Conservation (phyloP, 2,113 vertebrate species). For the Phaetusa simplex region DNA sequence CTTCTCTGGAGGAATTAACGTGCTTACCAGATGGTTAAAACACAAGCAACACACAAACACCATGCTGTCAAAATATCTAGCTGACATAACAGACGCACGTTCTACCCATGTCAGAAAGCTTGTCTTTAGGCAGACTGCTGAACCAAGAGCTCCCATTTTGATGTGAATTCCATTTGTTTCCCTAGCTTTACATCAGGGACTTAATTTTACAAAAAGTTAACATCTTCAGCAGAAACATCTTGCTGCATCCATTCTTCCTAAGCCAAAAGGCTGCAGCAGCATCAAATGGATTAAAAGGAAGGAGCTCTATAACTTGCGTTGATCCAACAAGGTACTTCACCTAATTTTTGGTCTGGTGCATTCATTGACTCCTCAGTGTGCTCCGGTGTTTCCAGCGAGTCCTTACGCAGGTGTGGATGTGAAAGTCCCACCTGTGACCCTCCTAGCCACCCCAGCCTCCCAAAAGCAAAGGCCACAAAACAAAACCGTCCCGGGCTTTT, state of each 20-base stretch:
- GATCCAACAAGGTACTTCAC: not conserved
- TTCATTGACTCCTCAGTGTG: not conserved
- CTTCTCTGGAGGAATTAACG: not conserved
- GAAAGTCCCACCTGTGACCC: not conserved
- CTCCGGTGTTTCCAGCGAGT: not conserved
- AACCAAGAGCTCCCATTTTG: not conserved
- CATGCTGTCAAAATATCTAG: not conserved
- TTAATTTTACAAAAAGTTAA: not conserved
- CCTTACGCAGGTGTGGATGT: not conserved
- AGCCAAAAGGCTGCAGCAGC: not conserved
- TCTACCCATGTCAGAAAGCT: not conserved
- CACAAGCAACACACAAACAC: not conserved
- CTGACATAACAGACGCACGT: not conserved
- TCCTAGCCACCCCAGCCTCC: not conserved
- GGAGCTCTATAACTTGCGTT: not conserved
- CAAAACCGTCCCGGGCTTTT: not conserved
- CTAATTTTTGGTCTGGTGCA: not conserved
- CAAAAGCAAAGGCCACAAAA: not conserved
- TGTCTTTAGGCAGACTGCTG: not conserved
- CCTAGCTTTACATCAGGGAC: not conserved
- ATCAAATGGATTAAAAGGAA: not conserved
- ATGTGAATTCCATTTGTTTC: not conserved
- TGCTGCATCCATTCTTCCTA: not conserved
- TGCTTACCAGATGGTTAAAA: slow-evolving; percentile 18
- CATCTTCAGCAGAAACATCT: not conserved